phyloP scores from a whole-genome alignment of 2,797 vertebrate species.

The Myotis findleyi region DNA sequence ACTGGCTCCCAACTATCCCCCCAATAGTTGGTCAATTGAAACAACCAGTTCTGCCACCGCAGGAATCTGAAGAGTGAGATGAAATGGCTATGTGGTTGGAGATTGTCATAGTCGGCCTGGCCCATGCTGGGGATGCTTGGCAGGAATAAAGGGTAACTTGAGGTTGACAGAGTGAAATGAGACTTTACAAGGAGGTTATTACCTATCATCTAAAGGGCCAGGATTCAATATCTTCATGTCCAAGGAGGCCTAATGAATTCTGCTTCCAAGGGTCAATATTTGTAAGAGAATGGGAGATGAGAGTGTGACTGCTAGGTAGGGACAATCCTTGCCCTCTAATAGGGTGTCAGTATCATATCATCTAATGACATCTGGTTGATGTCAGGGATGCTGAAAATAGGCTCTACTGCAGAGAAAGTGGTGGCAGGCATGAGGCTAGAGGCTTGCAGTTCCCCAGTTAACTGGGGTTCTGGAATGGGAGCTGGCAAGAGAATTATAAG shows the following conservation, averaged over 20 bases:
- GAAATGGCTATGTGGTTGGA: background rate
- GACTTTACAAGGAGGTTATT: background rate
- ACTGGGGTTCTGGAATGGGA: background rate
- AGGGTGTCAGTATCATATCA: background rate
- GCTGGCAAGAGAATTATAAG: background rate
- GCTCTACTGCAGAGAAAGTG: background rate
- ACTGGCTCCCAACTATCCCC: background rate
- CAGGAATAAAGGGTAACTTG: background rate
- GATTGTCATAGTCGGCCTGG: background rate
- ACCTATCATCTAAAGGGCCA: background rate
- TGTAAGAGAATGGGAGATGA: background rate
- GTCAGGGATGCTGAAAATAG: background rate
- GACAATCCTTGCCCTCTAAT: background rate
- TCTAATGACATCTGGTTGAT: background rate
- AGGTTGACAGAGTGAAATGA: background rate
- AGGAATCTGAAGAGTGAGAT: background rate
- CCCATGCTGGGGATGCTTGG: background rate
- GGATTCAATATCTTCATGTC: background rate
- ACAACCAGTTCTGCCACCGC: background rate
- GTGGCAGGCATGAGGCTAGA: background rate
- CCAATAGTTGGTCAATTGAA: background rate
- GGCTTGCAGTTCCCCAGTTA: background rate
- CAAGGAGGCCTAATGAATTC: background rate
- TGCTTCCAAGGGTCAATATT: background rate
- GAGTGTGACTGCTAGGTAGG: background rate